Conservation (phyloP, 2,113 vertebrate species). For the Prionailurus viverrinus region DNA sequence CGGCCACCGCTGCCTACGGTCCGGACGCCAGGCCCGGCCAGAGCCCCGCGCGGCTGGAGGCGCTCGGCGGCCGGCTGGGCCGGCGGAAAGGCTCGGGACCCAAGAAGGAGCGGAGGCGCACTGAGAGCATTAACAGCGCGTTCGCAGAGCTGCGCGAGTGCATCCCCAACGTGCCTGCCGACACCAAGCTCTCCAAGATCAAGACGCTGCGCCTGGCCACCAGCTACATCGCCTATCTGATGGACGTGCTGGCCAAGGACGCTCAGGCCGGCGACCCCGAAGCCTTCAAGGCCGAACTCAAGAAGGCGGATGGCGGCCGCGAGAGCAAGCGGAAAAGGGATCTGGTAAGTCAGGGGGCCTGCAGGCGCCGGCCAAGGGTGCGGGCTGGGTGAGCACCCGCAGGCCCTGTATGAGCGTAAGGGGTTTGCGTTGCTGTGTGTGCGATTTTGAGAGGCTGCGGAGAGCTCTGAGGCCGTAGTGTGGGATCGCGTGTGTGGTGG, state of each 20-base stretch:
- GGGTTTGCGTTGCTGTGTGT: not conserved
- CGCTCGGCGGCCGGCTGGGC: slow-evolving; percentile 90
- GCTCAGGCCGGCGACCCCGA: slow-evolving; percentile 92
- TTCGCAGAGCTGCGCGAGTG: slow-evolving; percentile 94
- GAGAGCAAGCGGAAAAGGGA: slow-evolving; percentile 95
- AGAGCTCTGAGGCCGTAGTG: not conserved
- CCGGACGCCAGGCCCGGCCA: slow-evolving; percentile 83
- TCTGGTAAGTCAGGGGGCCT: slow-evolving; percentile 87
- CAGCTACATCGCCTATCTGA: slow-evolving; percentile 95
- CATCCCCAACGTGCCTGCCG: slow-evolving; percentile 94
- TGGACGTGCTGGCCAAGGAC: slow-evolving; percentile 96
- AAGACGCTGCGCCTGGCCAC: slow-evolving; percentile 94
- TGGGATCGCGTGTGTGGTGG: not conserved
- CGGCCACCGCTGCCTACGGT: slow-evolving; percentile 82
- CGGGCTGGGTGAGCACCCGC: not conserved
- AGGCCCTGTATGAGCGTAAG: not conserved
- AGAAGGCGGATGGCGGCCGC: slow-evolving; percentile 92
- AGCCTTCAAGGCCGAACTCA: slow-evolving; percentile 96
- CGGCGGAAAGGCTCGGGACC: slow-evolving; percentile 91
- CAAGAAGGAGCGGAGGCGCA: slow-evolving; percentile 95
- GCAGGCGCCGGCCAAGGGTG: not conserved
- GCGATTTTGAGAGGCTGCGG: not conserved
- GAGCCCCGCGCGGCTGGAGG: slow-evolving; percentile 89
- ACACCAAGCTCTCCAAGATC: slow-evolving; percentile 95
- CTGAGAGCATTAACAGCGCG: slow-evolving; percentile 95